Conservation (phyloP, 2,797 vertebrate genomes). For the Hozukius guyotensis region DNA sequence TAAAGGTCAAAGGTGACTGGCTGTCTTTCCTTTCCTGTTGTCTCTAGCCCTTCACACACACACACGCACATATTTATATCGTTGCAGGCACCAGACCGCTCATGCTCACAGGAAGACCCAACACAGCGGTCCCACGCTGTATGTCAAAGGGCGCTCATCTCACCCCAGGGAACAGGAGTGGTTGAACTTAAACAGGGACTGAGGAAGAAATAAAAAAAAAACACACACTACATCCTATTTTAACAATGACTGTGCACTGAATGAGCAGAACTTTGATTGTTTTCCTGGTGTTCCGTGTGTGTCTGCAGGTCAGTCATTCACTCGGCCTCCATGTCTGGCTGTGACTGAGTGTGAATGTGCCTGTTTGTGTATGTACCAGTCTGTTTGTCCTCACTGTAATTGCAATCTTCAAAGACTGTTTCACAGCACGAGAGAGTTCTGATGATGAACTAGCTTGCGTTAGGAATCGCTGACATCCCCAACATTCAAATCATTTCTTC, state of each 20-base stretch:
- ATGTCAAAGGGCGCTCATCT: constrained; percentile 19
- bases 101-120: constrained; percentile 11
- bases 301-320: background rate
- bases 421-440: constrained; percentile 13
- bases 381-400: constrained; percentile 6
- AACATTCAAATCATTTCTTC: constrained; percentile 32
- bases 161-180: background rate
- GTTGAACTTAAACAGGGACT: background rate
- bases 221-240: background rate
- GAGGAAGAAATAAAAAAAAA: background rate
- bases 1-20: constrained; percentile 36
- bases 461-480: constrained; percentile 2
- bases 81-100: constrained; percentile 3
- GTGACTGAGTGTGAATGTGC: background rate
- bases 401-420: constrained; percentile 28
- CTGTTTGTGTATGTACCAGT: background rate
- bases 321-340: background rate
- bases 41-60: background rate
- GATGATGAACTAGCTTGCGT: background rate
- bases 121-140: constrained; percentile 3
- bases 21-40: background rate
- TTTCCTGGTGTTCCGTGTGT: background rate
- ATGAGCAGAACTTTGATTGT: background rate
- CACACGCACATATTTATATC: background rate
- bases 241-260: background rate